phyloP scores from a whole-genome alignment of 2,888 invertebrate genomes.

The Dioctria linearis region DNA sequence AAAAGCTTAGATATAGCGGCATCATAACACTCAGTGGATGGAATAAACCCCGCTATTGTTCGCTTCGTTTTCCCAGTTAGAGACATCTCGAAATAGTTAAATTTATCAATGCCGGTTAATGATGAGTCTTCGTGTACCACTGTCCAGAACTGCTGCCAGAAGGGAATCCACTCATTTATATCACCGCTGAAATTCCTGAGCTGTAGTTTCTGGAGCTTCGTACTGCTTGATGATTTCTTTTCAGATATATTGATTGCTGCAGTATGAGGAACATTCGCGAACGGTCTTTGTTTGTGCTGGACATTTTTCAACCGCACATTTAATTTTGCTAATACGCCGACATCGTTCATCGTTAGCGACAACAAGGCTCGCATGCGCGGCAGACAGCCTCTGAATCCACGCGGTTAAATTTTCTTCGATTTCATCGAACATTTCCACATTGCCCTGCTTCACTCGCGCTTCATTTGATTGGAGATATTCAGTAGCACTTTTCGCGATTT shows the following conservation, averaged over 20 bases:
- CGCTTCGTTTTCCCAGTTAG: neutral
- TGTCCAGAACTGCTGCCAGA: conserved; percentile 25
- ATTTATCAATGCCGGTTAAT: neutral
- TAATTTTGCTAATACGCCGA: neutral
- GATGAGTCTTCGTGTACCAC: conserved; percentile 3
- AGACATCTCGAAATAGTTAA: neutral
- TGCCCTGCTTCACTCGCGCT: neutral
- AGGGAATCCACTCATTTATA: conserved; percentile 9
- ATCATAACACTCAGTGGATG: no score
- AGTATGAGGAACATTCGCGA: neutral
- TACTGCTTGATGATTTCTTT: neutral
- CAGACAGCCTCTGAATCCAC: neutral
- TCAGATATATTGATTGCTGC: neutral
- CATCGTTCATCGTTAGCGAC: neutral
- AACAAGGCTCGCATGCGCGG: neutral
- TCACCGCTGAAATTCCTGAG: neutral
- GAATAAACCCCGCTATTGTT: neutral
- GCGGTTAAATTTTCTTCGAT: neutral
- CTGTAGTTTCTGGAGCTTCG: no score
- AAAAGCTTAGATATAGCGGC: no score
- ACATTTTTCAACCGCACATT: neutral
- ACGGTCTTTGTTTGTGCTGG: neutral
- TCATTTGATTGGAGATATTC: neutral
- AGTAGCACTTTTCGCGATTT: neutral
- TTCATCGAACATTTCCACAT: neutral